Base-by-base conservation (phyloP, 2,888 invertebrate genomes). In the Lasioglossum figueresi region DNA sequence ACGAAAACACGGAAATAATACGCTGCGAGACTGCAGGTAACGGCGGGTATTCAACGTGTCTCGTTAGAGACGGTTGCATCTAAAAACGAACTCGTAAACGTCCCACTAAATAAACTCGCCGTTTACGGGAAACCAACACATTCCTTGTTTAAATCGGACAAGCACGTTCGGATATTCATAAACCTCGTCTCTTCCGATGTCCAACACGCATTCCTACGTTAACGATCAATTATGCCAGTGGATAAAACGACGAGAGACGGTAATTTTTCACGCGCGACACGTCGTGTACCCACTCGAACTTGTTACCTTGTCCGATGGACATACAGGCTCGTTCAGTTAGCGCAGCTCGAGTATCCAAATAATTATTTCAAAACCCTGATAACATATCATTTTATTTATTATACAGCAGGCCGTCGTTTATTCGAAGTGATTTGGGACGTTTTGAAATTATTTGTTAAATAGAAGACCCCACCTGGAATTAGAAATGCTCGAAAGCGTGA, bases 191-290 rank as follows among this genome's bases (percentile, higher is more conserved):
- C 31, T 76, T 76, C 40, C 40, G 76, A 80, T 48, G 66, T 80
- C 19, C n/a, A 27, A 63, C 48, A 75, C 40, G 40, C 79, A 75
- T 75, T 75, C 48, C 76, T 52, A 43, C 52, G 40, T 68, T 68
- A 48, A 76, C 71, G 71, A 77, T 71, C 56, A 59, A 77, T 78
- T 77, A 59, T 45, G 27, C 10, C 37, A 4, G 73, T 3, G 34
- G 43, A 73, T 74, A 56, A 82, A 56, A 4, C 66, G 34, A 52
- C 45, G 12, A 68, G 12, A 56, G 40, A 66, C 23, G 52, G 31
- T 37, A n/a, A 79, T 79, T 79, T 79, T 82, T 79, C 73, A 74
- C 79, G 56, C 27, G 48, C 14, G 43, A 45, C 56, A 45, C 68
- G 56, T 45, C 52, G 27, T 70, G 59, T 34, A 56, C 45, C 27